These are phyloP conservation scores for Gallinago solitaria DNA, from an alignment of 2,797 vertebrate species.

Conservation along the genomic window DNA sequence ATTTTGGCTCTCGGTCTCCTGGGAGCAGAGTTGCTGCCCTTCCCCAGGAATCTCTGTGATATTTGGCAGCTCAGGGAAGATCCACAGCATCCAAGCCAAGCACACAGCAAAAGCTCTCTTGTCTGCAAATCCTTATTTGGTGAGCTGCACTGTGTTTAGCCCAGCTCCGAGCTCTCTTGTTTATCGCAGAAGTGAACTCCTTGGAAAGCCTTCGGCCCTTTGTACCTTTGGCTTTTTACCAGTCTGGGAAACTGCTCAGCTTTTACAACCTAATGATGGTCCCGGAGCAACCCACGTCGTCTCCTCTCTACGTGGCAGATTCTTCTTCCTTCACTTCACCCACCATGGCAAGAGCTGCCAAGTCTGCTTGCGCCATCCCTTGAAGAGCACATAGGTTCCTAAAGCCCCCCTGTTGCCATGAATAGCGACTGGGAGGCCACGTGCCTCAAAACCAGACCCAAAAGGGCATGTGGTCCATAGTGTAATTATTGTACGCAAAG, in stretches of 20 bases:
- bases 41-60: neutral
- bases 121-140: constrained; percentile 43
- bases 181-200: neutral
- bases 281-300: accelerated
- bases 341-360: neutral
- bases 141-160: neutral
- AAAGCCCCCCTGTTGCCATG: neutral
- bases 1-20: neutral
- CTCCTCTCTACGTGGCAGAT: neutral
- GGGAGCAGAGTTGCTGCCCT: neutral
- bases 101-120: neutral
- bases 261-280: neutral
- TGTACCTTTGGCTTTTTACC: constrained; percentile 21
- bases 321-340: neutral
- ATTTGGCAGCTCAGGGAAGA: constrained; percentile 25
- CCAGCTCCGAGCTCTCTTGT: neutral
- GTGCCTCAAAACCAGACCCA: neutral
- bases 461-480: neutral
- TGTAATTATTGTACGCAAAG: accelerated
- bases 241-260: neutral
- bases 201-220: neutral
- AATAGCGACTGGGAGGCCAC: neutral
- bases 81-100: neutral
- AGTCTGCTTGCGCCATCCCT: neutral
- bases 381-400: neutral